phyloP scores from a whole-genome alignment of 2,797 vertebrate genomes.

The Geotrypetes seraphini region DNA sequence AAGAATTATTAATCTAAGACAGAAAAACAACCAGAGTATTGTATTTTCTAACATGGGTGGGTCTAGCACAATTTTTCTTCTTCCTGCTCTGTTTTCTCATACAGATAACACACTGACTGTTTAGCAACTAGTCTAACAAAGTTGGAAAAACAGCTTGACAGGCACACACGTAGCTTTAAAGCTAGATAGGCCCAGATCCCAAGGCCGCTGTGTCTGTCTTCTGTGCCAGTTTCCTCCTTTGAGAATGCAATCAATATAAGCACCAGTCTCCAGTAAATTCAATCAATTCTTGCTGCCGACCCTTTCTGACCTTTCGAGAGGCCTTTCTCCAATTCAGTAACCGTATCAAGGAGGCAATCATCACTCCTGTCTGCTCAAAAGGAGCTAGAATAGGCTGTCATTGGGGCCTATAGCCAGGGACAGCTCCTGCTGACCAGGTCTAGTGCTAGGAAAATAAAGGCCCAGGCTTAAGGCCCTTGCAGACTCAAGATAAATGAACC shows the following conservation, averaged over 20 bases:
- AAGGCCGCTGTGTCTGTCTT: slow-evolving; percentile 11
- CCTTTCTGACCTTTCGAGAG: slow-evolving; percentile 62
- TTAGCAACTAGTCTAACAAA: too few relatives aligned
- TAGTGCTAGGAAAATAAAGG: slow-evolving; percentile 54
- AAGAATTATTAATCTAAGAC: too few relatives aligned
- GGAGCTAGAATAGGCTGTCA: slow-evolving; percentile 45
- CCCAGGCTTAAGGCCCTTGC: slow-evolving; percentile 56
- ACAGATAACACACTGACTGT: too few relatives aligned
- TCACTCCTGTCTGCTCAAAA: slow-evolving; percentile 83
- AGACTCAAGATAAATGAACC: slow-evolving; percentile 82
- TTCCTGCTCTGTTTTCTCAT: too few relatives aligned
- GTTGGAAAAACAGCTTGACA: too few relatives aligned
- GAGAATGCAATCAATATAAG: slow-evolving; percentile 38
- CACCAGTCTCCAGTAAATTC: slow-evolving; percentile 60
- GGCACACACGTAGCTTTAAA: too few relatives aligned
- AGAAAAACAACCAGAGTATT: too few relatives aligned
- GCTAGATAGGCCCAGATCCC: slow-evolving; percentile 1
- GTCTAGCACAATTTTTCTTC: too few relatives aligned
- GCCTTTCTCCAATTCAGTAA: slow-evolving; percentile 51
- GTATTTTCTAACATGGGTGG: too few relatives aligned
- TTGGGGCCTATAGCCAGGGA: slow-evolving; percentile 59
- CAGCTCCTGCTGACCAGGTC: slow-evolving; percentile 78
- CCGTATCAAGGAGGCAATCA: slow-evolving; percentile 42
- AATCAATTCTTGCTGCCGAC: slow-evolving; percentile 47
- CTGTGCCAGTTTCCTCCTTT: slow-evolving; percentile 29